Base-by-base conservation (phyloP, 1,140 invertebrate genomes). In the Fopius arisanus region DNA sequence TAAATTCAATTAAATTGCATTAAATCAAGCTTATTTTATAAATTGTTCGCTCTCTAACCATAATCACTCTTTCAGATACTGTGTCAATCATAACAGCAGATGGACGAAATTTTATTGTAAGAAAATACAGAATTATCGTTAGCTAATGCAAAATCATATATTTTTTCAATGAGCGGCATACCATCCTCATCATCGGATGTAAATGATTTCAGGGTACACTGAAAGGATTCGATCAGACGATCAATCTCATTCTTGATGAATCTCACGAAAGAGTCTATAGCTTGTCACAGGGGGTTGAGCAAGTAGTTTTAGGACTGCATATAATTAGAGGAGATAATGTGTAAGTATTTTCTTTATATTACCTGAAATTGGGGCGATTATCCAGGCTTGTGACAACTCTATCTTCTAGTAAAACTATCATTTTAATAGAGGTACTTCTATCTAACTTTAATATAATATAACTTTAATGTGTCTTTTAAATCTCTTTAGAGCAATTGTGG, bases 281-380 rank as follows among this genome's bases (percentile, higher is more conserved):
- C 70, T 93, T 94, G 14, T 93, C 92, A 10, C 91, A 94, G 80
- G 98, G 97, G 54, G 95, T 99, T 43, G 97, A 98, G 82, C 97
- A 99, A 90, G 97, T 99, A 68, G 94, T 97, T 73, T 91, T 99
- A 23, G 98, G 98, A 28, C 89, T 99, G 19, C 98, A 99, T 83
- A 97, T 99, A 48, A 97, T 99, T 72, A 90, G 98, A 82, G 98
- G 98, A 69, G 98, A 99, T 86, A 99, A 99, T 90, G 95, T 99
- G 91, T 96, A 90, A 91, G 84, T 26, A 19, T 16, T 28, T n/a
- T n/a, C n/a, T n/a, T n/a, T n/a, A n/a, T n/a, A n/a, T n/a, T n/a
- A n/a, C n/a, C n/a, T n/a, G n/a, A n/a, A n/a, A n/a, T n/a, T n/a
- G n/a, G n/a, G n/a, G n/a, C n/a, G n/a, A n/a, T n/a, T n/a, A n/a